Conservation (phyloP, 2,797 vertebrate genomes). For the Silurus lanzhouensis region DNA sequence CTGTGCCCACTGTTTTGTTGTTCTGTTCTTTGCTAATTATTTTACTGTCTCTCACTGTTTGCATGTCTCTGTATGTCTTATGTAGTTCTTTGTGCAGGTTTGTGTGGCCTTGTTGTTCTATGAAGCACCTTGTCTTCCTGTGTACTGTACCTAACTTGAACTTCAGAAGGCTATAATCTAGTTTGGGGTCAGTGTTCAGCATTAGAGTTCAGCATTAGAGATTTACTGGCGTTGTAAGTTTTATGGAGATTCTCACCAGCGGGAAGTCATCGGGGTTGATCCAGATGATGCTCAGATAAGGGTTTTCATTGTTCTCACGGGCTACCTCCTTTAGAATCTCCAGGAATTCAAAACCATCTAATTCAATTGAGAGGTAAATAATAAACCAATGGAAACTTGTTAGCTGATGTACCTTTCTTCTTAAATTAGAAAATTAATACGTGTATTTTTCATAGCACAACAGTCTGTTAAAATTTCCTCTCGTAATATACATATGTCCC, state of each 20-base stretch:
- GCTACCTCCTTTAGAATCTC: constrained; percentile 91
- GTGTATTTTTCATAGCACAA: background rate
- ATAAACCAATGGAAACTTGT: constrained; percentile 4
- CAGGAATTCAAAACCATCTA: constrained; percentile 87
- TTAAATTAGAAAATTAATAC: background rate
- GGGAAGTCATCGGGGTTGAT: constrained; percentile 92
- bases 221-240: background rate
- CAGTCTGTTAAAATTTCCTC: background rate
- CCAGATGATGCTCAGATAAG: constrained; percentile 92
- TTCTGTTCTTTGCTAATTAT: no score
- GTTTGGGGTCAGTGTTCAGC: background rate
- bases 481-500: background rate
- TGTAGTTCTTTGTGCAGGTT: no score
- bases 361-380: background rate
- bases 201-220: no score
- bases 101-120: no score
- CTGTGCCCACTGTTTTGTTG: no score
- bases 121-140: no score
- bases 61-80: no score
- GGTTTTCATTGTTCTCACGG: constrained; percentile 86
- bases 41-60: no score
- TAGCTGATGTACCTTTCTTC: background rate
- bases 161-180: background rate
- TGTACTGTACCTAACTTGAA: background rate
- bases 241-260: constrained; percentile 72